A percentile compares a stretch with the other conserved stretches of the same genome.
Evolutionary conservation across 2,888 invertebrate genomes (phyloP).

Genomic region (Didymodactylos carnosus): DNA sequence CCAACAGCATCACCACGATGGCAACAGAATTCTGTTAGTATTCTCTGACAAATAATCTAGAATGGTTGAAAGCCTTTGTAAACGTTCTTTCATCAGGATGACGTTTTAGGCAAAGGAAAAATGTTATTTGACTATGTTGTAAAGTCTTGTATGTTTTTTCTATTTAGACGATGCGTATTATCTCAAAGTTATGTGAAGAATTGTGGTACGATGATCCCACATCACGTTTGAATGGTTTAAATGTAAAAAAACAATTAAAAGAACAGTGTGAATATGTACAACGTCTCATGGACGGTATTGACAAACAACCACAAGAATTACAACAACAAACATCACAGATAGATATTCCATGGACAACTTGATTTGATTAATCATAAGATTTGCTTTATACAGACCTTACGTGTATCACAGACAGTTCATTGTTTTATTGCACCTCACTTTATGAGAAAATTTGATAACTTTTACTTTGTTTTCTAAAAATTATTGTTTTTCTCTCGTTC

Average conservation of each 20-base stretch:
- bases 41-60: too few relatives aligned
- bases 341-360: neutral
- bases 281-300: neutral
- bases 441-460: too few relatives aligned
- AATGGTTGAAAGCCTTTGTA: too few relatives aligned
- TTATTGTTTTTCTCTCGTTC: too few relatives aligned
- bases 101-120: too few relatives aligned
- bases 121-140: too few relatives aligned
- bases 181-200: conserved; percentile 2
- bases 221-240: conserved; percentile 2
- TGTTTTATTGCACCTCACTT: too few relatives aligned
- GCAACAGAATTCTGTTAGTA: neutral
- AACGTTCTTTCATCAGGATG: too few relatives aligned
- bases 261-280: neutral
- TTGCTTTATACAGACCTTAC: too few relatives aligned
- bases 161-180: neutral
- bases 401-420: too few relatives aligned
- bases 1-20: neutral
- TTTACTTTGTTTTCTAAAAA: too few relatives aligned
- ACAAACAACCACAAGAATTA: neutral
- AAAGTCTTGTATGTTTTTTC: neutral
- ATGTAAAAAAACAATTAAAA: conserved; percentile 5
- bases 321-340: neutral
- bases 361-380: neutral
- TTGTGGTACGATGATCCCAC: conserved; percentile 8